Evolutionary conservation across 2,888 invertebrate species (phyloP), one percentile per base, ranked within the genome.

Genomic region (Synergus gifuensis): DNA sequence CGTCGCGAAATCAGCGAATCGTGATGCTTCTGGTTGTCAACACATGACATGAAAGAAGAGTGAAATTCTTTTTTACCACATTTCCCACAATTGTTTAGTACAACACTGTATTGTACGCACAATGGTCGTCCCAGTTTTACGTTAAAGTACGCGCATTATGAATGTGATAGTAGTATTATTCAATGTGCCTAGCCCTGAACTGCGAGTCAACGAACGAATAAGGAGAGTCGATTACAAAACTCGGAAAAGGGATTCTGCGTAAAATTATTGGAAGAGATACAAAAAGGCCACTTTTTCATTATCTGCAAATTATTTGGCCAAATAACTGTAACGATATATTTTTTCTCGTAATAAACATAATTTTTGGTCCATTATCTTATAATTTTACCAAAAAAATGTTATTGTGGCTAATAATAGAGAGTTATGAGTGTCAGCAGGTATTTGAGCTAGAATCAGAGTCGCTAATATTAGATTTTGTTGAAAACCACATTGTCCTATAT

Each of bases 151-250:
- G 84, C 83, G 81, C 80, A 78, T 83, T 80, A 81, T 80, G 76
- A 80, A 58, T 84, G 82, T 78, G 82, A 82, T 28, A 28, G 28
- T 82, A 82, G 81, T 83, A 79, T 69, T 49, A 69, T 82, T 82
- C 84, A 80, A 84, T 78, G 79, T 79, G 79, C 76, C 81, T 84
- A 84, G 84, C 84, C 84, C 82, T 84, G 84, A 84, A 84, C 81
- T 73, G 78, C 76, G 81, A 83, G 84, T 84, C 84, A 84, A 83
- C 81, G 83, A 82, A 84, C 84, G 82, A 80, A 76, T 28, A 79
- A 82, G 77, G 73, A 73, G 69, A 73, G 54, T 49, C 54, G 16
- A 54, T 73, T 54, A 28, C 36, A n/a, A 49, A 73, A 73, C 54
- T 73, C 16, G 36, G n/a, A 73, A 73, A 73, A 73, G 54, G 36